Base-by-base conservation (phyloP, 2,797 vertebrate species). In the Leuciscus waleckii region DNA sequence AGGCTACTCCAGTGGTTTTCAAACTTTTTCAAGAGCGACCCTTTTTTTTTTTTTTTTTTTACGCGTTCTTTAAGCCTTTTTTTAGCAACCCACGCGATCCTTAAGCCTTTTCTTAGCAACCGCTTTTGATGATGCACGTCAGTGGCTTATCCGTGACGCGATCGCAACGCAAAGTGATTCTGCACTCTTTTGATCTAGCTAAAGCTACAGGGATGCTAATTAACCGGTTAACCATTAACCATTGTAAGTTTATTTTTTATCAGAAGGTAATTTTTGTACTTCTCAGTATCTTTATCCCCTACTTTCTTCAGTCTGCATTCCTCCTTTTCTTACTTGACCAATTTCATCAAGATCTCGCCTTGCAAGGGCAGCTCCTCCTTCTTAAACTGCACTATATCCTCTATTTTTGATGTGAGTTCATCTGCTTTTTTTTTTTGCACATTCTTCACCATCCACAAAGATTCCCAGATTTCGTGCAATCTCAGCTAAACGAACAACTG, bases 401-500 rank as follows among this genome's bases (percentile, higher is more conserved):
- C 37, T 3, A 71, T 85, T 19, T 23, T n/a, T 79, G 13, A 65
- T 5, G 51, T 67, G 21, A 85, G 6, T 71, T 51, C 61, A 21
- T 71, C 83, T 70, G 76, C 83, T 2, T 37, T 61, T 1, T 3
- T 37, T 63, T 9, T 63, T 70, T 67, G 85, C 85, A 71, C 37
- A 29, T 79, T 65, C 41, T 19, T n/a, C 2, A 70, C 11, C 37
- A 43, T 70, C 37, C 37, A 73, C 70, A 14, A 73, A 2, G 1
- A 67, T 94, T 90, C 11, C 82, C 75, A 82, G 92, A 56, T 78
- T 86, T 86, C 0, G 81, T 0, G 92, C 90, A 0, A 46, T 39
- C 0, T 76, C 65, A 0, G 87, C 89, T 90, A 91, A 89, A 21
- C 89, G 80, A 83, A 92, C 89, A 74, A 94, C 43, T 0, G 90